Evolutionary conservation across 2,113 vertebrate species (phyloP), one percentile per base, ranked within the genome.

Genomic region (Hystrix brachyura): DNA sequence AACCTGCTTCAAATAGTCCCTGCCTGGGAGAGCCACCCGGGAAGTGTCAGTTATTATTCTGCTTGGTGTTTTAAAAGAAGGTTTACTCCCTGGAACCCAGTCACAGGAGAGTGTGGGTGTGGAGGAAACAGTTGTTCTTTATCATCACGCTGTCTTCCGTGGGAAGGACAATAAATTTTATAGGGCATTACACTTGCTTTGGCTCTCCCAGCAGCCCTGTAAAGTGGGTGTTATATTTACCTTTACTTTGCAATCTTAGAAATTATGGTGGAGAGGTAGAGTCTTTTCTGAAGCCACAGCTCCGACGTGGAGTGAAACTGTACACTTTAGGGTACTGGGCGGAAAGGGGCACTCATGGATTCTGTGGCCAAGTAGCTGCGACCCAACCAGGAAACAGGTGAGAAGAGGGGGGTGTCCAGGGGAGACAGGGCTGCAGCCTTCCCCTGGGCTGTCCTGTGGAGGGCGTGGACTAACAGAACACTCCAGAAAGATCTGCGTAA

Each of bases 241-340:
- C 92, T 90, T 94, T 27, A 80, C 91, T 79, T 91, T 82, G 5
- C 82, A 64, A 43, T 90, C 88, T 91, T 90, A 32, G 43, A 95
- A 95, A 62, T 91, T 92, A 82, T 25, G 2, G 21, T 21, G 4
- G 55, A 94, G 14, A 55, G 57, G 57, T 76, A 78, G 71, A 34
- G 18, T 60, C 71, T 71, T 92, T 87, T 94, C 87, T 91, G 65
- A 95, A 71, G 69, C 71, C 46, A 15, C 3, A 17, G 19, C 34
- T 81, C 53, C 80, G 78, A 60, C 19, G 7, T 53, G 53, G 55
- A 51, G 14, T 71, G 27, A 90, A 91, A 86, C 55, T 62, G 9
- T 27, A 59, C 34, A n/a, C 4, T 80, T 87, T 34, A 48, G 43
- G 7, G n/a, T 69, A 5, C 0, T 23, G n/a, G 27, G 46, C 13